phyloP scores from a whole-genome alignment of 2,888 invertebrate species.

The Callimorpha dominula region DNA sequence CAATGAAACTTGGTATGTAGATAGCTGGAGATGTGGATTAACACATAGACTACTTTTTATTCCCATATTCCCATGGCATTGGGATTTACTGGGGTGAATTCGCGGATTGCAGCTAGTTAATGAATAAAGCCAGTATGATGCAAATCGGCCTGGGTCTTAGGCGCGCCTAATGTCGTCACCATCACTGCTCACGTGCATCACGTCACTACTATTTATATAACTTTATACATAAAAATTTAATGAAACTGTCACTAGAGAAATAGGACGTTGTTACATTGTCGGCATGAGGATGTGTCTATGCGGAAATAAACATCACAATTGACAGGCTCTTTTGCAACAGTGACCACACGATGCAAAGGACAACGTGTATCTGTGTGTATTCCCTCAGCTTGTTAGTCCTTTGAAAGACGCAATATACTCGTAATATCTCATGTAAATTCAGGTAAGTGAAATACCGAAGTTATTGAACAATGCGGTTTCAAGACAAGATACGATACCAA shows the following conservation, averaged over 20 bases:
- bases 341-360: background rate
- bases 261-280: background rate
- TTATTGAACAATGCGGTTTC: background rate
- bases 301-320: constrained; percentile 1
- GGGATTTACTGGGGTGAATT: no score
- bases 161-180: background rate
- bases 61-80: no score
- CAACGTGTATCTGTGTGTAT: background rate
- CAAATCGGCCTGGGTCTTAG: background rate
- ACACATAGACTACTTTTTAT: no score
- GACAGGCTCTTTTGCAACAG: constrained; percentile 3
- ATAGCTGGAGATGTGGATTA: no score
- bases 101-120: no score
- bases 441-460: background rate
- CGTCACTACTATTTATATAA: background rate
- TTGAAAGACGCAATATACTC: background rate
- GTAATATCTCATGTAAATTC: background rate
- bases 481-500: background rate
- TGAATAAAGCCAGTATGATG: background rate
- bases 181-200: no score
- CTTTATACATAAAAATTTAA: background rate
- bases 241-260: background rate
- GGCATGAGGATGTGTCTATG: background rate
- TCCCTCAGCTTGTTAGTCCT: constrained; percentile 3
- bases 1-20: no score